A percentile compares a stretch with the other conserved stretches of the same genome.
These are phyloP conservation scores for Forbesichthys agassizii DNA, from an alignment of 2,113 vertebrate species.

Conservation along the genomic window DNA sequence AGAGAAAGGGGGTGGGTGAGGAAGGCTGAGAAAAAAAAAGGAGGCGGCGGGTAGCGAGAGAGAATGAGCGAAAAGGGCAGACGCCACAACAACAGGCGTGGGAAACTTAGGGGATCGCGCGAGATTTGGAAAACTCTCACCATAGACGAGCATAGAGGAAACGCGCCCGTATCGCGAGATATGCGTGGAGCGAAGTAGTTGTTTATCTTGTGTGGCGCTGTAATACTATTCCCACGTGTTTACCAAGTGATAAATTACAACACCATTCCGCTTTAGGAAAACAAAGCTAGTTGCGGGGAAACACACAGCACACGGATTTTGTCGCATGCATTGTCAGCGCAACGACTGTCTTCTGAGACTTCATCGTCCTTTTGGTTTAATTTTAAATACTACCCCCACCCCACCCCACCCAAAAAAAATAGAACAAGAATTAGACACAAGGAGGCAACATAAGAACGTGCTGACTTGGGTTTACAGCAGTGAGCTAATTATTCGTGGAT, in stretches of 20 bases:
- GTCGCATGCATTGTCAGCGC: background rate
- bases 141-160: constrained; percentile 70
- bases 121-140: constrained; percentile 80
- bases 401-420: background rate
- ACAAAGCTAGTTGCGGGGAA: constrained; percentile 25
- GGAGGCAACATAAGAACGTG: constrained; percentile 1
- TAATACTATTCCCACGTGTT: constrained; percentile 76
- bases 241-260: constrained; percentile 70
- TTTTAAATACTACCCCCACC: background rate
- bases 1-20: background rate
- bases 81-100: constrained; percentile 87
- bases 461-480: constrained; percentile 18
- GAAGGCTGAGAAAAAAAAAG: constrained; percentile 41
- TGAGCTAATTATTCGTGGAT: constrained; percentile 25
- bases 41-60: constrained; percentile 65
- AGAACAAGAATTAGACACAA: constrained; percentile 1
- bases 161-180: constrained; percentile 73
- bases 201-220: constrained; percentile 71
- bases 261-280: constrained; percentile 36
- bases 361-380: constrained; percentile 12
- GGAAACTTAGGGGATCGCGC: constrained; percentile 78
- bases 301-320: constrained; percentile 9
- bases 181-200: constrained; percentile 42
- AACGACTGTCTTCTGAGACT: background rate
- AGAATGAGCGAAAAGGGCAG: constrained; percentile 65